Base-by-base conservation (phyloP, 2,113 vertebrate species). In the Amblyopsis rosae region DNA sequence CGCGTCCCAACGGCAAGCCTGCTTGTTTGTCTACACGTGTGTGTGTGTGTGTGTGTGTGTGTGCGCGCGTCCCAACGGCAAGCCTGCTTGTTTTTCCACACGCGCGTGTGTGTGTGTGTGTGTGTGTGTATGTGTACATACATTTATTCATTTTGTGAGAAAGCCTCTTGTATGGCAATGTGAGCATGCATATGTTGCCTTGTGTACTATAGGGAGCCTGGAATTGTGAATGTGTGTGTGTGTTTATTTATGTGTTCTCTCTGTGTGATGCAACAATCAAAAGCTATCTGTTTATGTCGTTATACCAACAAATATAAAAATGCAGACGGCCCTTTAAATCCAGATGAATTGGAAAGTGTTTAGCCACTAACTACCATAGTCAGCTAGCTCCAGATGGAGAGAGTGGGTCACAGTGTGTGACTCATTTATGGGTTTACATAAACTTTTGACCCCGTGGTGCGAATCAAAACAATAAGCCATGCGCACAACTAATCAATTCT, bases 401-500 rank as follows among this genome's bases (percentile, higher is more conserved):
- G 66, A 33, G 56, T 65, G 72, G 26, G 26, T 26, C 26, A 3
- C 26, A 26, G 26, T 12, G 67, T 1, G 69, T 58, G 70, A 80
- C 15, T 13, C 61, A 74, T 70, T 75, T 80, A 73, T 53, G 60
- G 75, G 79, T 71, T 88, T 84, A 76, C 79, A 32, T 84, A 78
- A 85, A 89, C 85, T 82, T 12, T 72, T 88, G 84, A 87, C 85
- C 88, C 70, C 59, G 1, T 73, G 74, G 85, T 87, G 84, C 72
- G 84, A 86, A 85, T 77, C 76, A 87, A 89, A 90, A 90, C 87
- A 89, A 83, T 86, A 73, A 86, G 85, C 83, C 85, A 55, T 76
- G 76, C 72, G 53, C 79, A 80, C 53, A 79, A 90, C 87, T 77
- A 90, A 90, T 90, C 88, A 72, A 82, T 88, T 86, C 81, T 32